phyloP scores from a whole-genome alignment of 1,140 invertebrate genomes.

The Pygmarrhopalites habei region DNA sequence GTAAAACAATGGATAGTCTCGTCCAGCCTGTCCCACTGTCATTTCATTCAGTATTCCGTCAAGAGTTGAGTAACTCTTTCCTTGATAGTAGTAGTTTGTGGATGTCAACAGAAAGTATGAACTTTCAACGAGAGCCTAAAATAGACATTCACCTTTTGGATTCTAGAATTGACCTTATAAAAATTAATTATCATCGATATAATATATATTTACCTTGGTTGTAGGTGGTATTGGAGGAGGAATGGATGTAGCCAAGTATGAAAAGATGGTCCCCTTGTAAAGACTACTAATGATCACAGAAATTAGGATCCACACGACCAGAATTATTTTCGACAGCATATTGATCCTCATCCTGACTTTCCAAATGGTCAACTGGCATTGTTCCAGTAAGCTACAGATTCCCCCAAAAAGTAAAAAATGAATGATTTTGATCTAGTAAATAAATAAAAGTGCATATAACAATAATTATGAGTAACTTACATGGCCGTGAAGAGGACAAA shows the following conservation, averaged over 20 bases:
- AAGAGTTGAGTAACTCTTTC: not conserved
- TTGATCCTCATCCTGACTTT: not conserved
- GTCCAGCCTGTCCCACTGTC: not conserved
- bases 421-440: too few relatives aligned
- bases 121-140: conserved; percentile 1
- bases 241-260: not conserved
- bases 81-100: not conserved
- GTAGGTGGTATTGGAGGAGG: conserved; percentile 1
- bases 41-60: conserved; percentile 9
- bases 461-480: too few relatives aligned
- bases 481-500: conserved; percentile 11
- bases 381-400: conserved; percentile 1
- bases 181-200: too few relatives aligned
- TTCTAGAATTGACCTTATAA: too few relatives aligned
- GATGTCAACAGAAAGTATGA: conserved; percentile 1
- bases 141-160: too few relatives aligned
- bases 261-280: not conserved
- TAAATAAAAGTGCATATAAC: too few relatives aligned
- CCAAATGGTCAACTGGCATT: conserved; percentile 1
- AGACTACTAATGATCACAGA: not conserved
- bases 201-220: not conserved
- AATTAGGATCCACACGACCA: not conserved
- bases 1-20: not conserved
- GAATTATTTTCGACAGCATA: not conserved
- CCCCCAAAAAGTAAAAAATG: too few relatives aligned